Conservation (phyloP, 2,113 vertebrate genomes). For the Trichechus manatus region DNA sequence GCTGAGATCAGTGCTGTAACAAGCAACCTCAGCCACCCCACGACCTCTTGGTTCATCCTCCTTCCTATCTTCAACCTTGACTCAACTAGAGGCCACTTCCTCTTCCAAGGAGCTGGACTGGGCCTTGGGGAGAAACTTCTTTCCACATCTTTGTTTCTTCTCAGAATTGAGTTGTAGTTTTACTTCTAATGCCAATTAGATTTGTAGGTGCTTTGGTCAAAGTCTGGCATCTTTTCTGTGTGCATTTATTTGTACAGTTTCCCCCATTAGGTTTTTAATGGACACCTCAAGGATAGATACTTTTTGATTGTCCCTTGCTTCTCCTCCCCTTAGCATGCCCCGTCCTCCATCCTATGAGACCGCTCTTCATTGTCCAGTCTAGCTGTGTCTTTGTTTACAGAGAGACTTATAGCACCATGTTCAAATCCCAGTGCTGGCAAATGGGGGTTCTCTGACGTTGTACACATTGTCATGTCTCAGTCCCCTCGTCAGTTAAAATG, state of each 20-base stretch:
- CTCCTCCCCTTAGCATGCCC: no score
- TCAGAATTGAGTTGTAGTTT: neutral
- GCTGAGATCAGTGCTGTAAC: neutral
- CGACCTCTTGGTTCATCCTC: no score
- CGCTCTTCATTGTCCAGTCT: neutral
- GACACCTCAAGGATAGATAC: neutral
- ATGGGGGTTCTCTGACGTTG: neutral
- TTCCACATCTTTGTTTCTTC: neutral
- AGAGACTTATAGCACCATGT: neutral
- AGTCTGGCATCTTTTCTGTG: neutral
- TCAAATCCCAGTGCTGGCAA: neutral
- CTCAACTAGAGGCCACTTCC: neutral
- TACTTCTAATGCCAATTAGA: neutral
- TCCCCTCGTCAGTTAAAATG: neutral
- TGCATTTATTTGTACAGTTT: neutral
- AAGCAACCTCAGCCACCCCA: fast-evolving
- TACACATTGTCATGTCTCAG: neutral
- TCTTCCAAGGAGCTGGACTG: neutral
- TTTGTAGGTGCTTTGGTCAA: neutral
- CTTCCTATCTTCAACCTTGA: neutral
- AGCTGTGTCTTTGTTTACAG: neutral
- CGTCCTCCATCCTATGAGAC: neutral
- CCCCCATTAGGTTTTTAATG: neutral
- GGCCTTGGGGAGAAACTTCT: neutral
- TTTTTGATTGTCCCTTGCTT: neutral